A percentile compares a stretch with the other conserved stretches of the same genome.
Conservation (phyloP, 2,888 invertebrate species). For the Drosophila austrosaltans region DNA sequence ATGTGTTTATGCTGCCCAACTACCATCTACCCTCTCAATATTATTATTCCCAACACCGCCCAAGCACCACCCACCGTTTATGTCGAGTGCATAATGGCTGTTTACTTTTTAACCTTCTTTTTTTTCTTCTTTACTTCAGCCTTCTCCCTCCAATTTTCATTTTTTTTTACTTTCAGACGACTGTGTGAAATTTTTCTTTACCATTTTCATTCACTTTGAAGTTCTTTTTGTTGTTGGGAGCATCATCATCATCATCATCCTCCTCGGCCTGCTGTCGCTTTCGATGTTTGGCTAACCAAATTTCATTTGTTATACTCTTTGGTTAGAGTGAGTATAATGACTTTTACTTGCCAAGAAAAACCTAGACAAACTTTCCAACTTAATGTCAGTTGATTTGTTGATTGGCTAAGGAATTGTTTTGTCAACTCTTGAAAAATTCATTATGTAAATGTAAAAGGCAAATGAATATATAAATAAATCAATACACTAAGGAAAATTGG, state of each 20-base stretch:
- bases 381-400: conserved; percentile 3
- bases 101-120: conserved; percentile 71
- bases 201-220: conserved; percentile 72
- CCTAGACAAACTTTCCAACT: neutral
- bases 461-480: neutral
- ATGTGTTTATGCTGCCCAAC: conserved; percentile 70
- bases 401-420: conserved; percentile 7
- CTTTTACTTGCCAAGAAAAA: neutral
- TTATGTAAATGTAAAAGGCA: neutral
- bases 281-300: conserved; percentile 17
- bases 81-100: conserved; percentile 76
- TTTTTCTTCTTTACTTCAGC: conserved; percentile 31
- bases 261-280: conserved; percentile 2
- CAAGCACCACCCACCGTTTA: conserved; percentile 49
- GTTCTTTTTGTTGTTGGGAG: conserved; percentile 42
- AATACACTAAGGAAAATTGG: neutral
- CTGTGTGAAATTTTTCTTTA: conserved; percentile 38
- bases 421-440: neutral
- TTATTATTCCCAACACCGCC: conserved; percentile 14
- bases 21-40: conserved; percentile 52
- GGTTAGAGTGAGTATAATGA: conserved; percentile 3
- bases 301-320: conserved; percentile 13
- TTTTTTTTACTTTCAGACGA: conserved; percentile 11
- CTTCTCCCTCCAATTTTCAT: conserved; percentile 2
- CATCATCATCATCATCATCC: conserved; percentile 2